Evolutionary conservation across 2,888 invertebrate genomes (phyloP), one percentile per base, ranked within the genome.

Genomic region (Oligia latruncula): DNA sequence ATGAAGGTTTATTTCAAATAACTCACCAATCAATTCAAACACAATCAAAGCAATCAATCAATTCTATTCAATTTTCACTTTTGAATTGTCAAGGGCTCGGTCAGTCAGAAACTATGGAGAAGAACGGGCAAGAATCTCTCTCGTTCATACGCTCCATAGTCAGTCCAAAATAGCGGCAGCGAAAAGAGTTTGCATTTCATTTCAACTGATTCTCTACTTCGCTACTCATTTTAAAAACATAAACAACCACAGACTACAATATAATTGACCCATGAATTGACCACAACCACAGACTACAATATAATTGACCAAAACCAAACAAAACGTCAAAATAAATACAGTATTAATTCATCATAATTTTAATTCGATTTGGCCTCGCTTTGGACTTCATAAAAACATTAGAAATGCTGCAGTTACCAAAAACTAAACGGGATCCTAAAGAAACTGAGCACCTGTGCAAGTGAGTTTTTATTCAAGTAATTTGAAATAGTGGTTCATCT

Each of bases 391-490:
- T 17, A 49, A 46, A 79, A 66, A 23, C 13, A 46, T 65, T 23
- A 81, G 20, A 72, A 75, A 93, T 93, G 94, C 87, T 94, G 46
- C 81, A 92, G 81, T 85, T 94, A 29, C 93, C 94, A 4, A 90
- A 91, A 88, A 87, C 84, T 35, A 85, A 89, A 78, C 86, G 88
- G 4, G 88, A 92, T 72, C 87, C 91, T 0, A 90, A 91, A 60
- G 88, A 91, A 67, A 89, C 90, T 4, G 90, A 90, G n/a, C 89
- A 85, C 49, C 76, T 93, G 9, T 94, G 94, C 91, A 92, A 91
- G 94, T 94, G 73, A 89, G 87, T 87, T 58, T 17, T 13, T 23
- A 23, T 52, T 23, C 1, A 11, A 64, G 4, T 23, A 6, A 13
- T 64, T 71, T 71, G 40, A 40, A 29, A 68, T 68, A 46, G 3